Percentiles rank a stretch among this genome's conserved stretches.
These are phyloP conservation scores for Tragelaphus imberbis DNA, from an alignment of 2,113 vertebrate genomes.

Conservation along the genomic window DNA sequence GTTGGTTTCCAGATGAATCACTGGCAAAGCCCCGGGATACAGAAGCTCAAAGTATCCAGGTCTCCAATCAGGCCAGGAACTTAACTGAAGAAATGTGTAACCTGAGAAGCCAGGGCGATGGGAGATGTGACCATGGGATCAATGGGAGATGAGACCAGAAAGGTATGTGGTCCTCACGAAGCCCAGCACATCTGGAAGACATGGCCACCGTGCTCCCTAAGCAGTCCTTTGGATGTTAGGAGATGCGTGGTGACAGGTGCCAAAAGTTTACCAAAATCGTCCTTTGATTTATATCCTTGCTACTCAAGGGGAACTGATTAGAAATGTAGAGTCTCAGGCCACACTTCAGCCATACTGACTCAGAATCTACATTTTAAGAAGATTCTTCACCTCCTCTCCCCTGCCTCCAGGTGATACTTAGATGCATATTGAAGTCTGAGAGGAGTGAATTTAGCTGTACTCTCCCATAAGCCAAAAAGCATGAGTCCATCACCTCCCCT, in stretches of 20 bases:
- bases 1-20: neutral
- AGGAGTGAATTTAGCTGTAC: neutral
- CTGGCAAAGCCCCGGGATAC: neutral
- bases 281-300: neutral
- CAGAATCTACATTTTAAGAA: neutral
- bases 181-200: neutral
- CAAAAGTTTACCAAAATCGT: neutral
- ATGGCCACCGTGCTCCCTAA: accelerated
- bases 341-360: neutral
- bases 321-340: neutral
- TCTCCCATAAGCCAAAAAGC: neutral
- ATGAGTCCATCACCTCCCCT: neutral
- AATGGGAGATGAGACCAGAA: neutral
- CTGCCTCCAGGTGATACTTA: neutral
- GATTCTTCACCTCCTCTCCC: neutral
- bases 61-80: neutral
- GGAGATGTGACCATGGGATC: neutral
- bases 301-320: neutral
- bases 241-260: neutral
- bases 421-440: neutral
- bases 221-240: neutral
- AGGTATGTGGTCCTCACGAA: neutral
- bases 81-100: neutral
- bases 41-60: neutral
- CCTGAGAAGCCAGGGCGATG: neutral